Evolutionary conservation across 2,888 invertebrate species (phyloP).

Genomic region (Drosophila suboccidentalis): DNA sequence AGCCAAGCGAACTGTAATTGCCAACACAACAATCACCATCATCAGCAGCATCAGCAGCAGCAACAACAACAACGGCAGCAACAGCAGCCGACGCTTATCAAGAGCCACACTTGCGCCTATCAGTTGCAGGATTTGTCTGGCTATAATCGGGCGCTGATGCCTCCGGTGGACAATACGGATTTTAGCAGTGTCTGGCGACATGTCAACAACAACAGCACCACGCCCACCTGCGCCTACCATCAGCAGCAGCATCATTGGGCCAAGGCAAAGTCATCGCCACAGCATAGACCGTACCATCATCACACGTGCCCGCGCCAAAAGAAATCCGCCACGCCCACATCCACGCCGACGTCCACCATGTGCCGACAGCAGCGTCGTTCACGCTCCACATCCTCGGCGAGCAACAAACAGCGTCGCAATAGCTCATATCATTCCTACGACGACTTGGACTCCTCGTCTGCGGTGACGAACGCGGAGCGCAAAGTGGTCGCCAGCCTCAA

Average conservation of each 20-base stretch:
- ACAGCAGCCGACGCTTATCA: constrained; percentile 65
- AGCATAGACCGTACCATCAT: constrained; percentile 66
- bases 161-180: constrained; percentile 83
- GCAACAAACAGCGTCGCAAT: constrained; percentile 80
- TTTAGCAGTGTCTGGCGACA: constrained; percentile 67
- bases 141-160: constrained; percentile 82
- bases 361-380: constrained; percentile 62
- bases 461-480: constrained; percentile 69
- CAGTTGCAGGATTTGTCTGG: constrained; percentile 82
- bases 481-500: constrained; percentile 81
- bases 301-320: constrained; percentile 70
- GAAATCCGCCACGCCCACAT: constrained; percentile 39
- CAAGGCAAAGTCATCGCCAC: constrained; percentile 43
- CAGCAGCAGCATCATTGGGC: constrained; percentile 45
- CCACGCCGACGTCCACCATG: constrained; percentile 31
- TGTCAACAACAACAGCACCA: constrained; percentile 68
- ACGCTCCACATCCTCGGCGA: constrained; percentile 63
- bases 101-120: constrained; percentile 82
- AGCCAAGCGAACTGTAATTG: constrained; percentile 74
- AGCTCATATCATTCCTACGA: constrained; percentile 83
- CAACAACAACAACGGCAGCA: constrained; percentile 53
- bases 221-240: constrained; percentile 58
- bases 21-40: constrained; percentile 47
- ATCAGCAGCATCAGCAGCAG: constrained; percentile 34
- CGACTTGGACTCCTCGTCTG: constrained; percentile 75